Conservation (phyloP, 2,888 invertebrate species). For the Drosophila monieri region DNA sequence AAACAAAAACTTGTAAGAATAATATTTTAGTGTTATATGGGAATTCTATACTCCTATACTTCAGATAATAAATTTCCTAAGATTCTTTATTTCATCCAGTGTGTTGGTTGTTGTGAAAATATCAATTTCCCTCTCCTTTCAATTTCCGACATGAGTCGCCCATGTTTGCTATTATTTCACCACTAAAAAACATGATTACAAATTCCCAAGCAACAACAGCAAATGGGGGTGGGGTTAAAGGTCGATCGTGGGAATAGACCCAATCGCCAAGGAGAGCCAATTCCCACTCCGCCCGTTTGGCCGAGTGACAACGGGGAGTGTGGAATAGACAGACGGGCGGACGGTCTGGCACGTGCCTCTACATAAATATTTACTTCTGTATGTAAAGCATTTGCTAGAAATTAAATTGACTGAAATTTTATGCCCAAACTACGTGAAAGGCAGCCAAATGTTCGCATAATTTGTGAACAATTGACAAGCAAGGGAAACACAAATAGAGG, state of each 20-base stretch:
- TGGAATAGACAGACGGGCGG: conserved; percentile 31
- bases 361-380: conserved; percentile 36
- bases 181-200: conserved; percentile 37
- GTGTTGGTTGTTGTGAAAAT: conserved; percentile 3
- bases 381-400: conserved; percentile 45
- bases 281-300: conserved; percentile 9
- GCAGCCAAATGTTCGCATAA: conserved; percentile 44
- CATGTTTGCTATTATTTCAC: conserved; percentile 40
- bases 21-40: too few relatives aligned
- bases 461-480: conserved; percentile 42
- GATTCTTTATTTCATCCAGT: not conserved
- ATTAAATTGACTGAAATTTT: conserved; percentile 52
- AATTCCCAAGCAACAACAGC: conserved; percentile 15
- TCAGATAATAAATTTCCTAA: too few relatives aligned
- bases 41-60: too few relatives aligned
- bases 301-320: conserved; percentile 26
- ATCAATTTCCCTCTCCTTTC: conserved; percentile 7
- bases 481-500: not conserved
- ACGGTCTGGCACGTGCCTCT: conserved; percentile 36
- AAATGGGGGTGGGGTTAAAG: conserved; percentile 19
- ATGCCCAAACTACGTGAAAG: conserved; percentile 45
- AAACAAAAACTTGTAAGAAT: too few relatives aligned
- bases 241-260: conserved; percentile 26
- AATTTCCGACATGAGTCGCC: conserved; percentile 16
- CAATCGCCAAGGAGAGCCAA: not conserved